These are phyloP conservation scores for Ochropacha duplaris DNA, from an alignment of 2,888 invertebrate genomes.

Conservation along the genomic window DNA sequence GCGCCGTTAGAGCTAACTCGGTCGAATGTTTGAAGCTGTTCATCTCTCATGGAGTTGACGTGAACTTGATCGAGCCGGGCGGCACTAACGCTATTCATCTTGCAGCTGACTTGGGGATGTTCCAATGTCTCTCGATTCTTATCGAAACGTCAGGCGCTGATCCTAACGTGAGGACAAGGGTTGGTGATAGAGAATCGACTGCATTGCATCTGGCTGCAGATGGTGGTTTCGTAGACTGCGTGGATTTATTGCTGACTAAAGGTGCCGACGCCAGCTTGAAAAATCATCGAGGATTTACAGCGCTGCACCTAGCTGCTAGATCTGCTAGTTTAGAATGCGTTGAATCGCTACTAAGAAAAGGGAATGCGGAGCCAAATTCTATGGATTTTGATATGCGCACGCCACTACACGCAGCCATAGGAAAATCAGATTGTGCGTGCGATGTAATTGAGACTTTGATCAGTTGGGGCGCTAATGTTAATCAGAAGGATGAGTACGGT, in stretches of 20 bases:
- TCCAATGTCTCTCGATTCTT: conserved; percentile 89
- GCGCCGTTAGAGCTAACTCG: conserved; percentile 92
- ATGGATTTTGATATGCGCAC: conserved; percentile 92
- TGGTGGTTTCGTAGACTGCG: conserved; percentile 92
- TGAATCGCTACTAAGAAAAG: conserved; percentile 88
- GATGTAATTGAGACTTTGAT: conserved; percentile 91
- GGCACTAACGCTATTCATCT: conserved; percentile 92
- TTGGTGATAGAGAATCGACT: conserved; percentile 89
- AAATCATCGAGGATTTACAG: conserved; percentile 91
- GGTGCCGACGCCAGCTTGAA: conserved; percentile 89
- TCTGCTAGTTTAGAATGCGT: conserved; percentile 92
- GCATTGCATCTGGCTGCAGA: conserved; percentile 94
- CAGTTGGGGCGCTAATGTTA: conserved; percentile 91
- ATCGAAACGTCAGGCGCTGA: conserved; percentile 88
- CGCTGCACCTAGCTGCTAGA: conserved; percentile 92
- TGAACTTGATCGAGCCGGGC: conserved; percentile 88
- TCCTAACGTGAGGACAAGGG: conserved; percentile 86
- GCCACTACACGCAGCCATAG: conserved; percentile 91
- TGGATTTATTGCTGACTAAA: conserved; percentile 87
- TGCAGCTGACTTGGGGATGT: conserved; percentile 90
- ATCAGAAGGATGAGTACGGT: conserved; percentile 92
- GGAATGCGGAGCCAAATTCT: conserved; percentile 90
- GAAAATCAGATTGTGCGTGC: conserved; percentile 91
- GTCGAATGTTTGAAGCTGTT: conserved; percentile 91
- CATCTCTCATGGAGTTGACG: conserved; percentile 88